Evolutionary conservation across 2,113 vertebrate genomes (phyloP), one percentile per base, ranked within the genome.

Genomic region (Hippotragus niger): DNA sequence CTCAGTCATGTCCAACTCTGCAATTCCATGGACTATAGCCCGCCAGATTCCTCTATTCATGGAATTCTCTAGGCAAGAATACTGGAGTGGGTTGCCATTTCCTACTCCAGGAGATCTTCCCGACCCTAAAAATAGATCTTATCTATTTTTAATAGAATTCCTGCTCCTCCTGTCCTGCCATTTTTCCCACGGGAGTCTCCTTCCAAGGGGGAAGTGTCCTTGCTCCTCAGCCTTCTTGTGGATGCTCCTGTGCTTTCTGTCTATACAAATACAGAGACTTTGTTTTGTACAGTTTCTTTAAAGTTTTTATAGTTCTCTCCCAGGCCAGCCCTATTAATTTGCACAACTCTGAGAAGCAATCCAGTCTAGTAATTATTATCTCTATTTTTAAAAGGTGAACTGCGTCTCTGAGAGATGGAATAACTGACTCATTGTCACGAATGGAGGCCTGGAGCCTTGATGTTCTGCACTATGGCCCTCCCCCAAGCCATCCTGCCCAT

Each of bases 311-410:
- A 71, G 53, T 94, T 92, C 80, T 96, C 80, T 94, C 83, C 33
- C 83, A 95, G 96, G 80, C 47, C n/a, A 88, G 40, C 21, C 83
- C 78, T 91, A 67, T 93, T 93, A 89, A 71, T 93, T 91, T 82
- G 80, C 9, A 90, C 90, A 86, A 52, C 62, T 92, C 45, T 58
- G 71, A 43, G n/a, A 90, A 14, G 29, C 7, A 55, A 33, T 62
- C 33, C 60, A 50, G 15, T 31, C 33, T 76, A 50, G 36, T 40
- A 52, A 97, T 52, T 33, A 25, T 88, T 71, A 33, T 25, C 58
- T 31, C 21, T 96, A 12, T 55, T 91, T 88, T 78, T 78, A n/a
- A 91, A 78, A 67, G 78, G 67, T 31, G 47, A 87, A 58, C 33
- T 9, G 62, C 62, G 8, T 19, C 67, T 82, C 31, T 80, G 29